Evolutionary conservation across 2,113 vertebrate genomes (phyloP), one percentile per base, ranked within the genome.

Genomic region (Stigmatopora nigra): DNA sequence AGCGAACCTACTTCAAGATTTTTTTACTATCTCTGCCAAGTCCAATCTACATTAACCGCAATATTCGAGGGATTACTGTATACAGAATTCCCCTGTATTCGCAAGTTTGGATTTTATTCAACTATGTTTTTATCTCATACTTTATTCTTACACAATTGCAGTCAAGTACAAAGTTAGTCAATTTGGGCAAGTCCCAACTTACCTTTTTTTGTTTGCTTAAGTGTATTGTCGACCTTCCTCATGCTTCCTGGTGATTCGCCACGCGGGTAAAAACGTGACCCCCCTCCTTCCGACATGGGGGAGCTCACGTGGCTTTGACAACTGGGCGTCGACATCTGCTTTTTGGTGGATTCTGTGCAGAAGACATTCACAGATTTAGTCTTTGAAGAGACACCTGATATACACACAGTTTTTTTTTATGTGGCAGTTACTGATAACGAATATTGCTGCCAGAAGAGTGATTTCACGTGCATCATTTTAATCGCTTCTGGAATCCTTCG

Each of bases 311-410:
- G 64, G 41, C 61, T 58, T 36, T 71, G 72, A 73, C 56, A 20
- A 68, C 63, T 65, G 81, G 75, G 80, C 76, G 82, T 44, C 66
- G 78, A 80, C 79, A 78, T 76, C 63, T 19, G n/a, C 81, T 80
- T 86, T 82, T 80, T 19, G 65, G 63, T 47, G 11, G 55, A 63
- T 58, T 19, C 53, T 0, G 35, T 61, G 48, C 58, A 44, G 72
- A 66, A 56, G 31, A 57, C 63, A n/a, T 68, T 64, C 67, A 19
- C 74, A 70, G 76, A 86, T 80, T 85, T 77, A 77, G 67, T 65
- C 75, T 87, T 84, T 89, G 85, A 90, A 88, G 83, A 81, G 67
- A 82, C 88, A 91, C 89, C 89, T 88, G 89, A 49, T 59, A 25
- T 61, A 56, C 58, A 58, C 55, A 19, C 65, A 49, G n/a, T n/a